These are phyloP conservation scores for Pardalotus punctatus DNA, from an alignment of 2,113 vertebrate species.

Conservation along the genomic window DNA sequence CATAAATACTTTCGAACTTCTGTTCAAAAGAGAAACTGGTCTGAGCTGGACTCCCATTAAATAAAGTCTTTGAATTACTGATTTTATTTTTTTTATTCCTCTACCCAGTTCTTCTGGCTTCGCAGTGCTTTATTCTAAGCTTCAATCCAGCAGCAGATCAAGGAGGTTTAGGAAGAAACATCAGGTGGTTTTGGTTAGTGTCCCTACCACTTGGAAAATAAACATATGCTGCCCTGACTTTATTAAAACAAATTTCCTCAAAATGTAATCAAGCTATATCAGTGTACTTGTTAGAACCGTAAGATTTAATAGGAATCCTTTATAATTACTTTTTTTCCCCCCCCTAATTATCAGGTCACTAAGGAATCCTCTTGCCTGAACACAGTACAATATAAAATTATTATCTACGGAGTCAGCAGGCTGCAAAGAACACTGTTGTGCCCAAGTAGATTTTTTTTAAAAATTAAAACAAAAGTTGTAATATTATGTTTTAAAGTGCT, in stretches of 20 bases:
- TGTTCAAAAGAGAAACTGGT: neutral
- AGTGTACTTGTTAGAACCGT: neutral
- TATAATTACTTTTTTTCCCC: too few relatives aligned
- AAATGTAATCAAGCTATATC: neutral
- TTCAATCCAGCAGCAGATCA: slow-evolving; percentile 62
- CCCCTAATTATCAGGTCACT: neutral
- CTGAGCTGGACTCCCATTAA: neutral
- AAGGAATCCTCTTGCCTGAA: neutral
- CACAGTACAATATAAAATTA: neutral
- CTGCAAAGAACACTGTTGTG: neutral
- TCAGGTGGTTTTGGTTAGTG: slow-evolving; percentile 50
- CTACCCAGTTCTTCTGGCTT: slow-evolving; percentile 2
- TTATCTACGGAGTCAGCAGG: neutral
- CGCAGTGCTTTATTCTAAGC: slow-evolving; percentile 3
- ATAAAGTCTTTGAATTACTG: neutral
- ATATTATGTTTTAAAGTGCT: neutral
- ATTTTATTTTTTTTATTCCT: neutral
- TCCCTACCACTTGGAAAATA: slow-evolving; percentile 18
- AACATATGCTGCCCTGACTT: slow-evolving; percentile 26
- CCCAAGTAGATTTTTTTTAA: neutral
- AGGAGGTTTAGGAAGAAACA: slow-evolving; percentile 59
- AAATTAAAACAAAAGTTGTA: neutral
- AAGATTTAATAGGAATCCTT: neutral
- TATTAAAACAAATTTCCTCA: slow-evolving; percentile 3
- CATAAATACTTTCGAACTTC: neutral